Evolutionary conservation across 30 jellyfish, hydroid and myxozoan species (phyloP), one percentile per base, ranked within the genome.

Genomic region (Turritopsis rubra): DNA sequence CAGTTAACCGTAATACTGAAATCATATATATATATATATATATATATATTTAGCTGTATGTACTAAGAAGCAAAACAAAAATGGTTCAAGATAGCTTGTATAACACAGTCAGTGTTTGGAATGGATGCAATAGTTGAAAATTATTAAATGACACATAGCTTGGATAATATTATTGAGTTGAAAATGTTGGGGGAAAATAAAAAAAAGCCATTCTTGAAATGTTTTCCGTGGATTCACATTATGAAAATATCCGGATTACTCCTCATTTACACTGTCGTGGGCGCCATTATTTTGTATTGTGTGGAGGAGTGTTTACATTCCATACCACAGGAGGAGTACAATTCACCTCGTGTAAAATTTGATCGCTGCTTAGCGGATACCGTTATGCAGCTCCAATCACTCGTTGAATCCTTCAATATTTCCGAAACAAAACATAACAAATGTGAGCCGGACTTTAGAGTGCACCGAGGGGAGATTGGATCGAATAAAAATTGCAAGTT

Each of bases 401-500:
- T 68, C 23, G 5, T 41, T 41, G 5, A 5, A 41, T 41, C 60
- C 13, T 0, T 68, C 9, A 68, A 68, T 68, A 68, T 68, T 68
- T 23, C 54, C 65, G 13, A 73, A 26, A 17, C 82, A 28, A 29
- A 18, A 22, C 23, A 21, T 17, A 66, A 66, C 60, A 41, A 41
- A 13, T 41, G 60, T 41, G 60, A 3, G 13, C 60, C 9, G 60
- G 5, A 41, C 60, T 23, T 26, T 16, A 23, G 18, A 74, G 54
- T 8, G 23, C 60, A 52, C 17, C 82, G 23, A 74, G 16, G 23
- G n/a, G 65, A 20, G 52, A 74, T 21, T 24, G 13, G 5, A 29
- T n/a, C 65, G 71, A 74, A 16, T 8, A 18, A 26, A 23, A 73
- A 74, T n/a, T 74, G 82, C 21, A 74, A 16, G 28, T 74, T 74